These are phyloP conservation scores for Dexiosoma caninum DNA, from an alignment of 2,888 invertebrate genomes.

Conservation along the genomic window DNA sequence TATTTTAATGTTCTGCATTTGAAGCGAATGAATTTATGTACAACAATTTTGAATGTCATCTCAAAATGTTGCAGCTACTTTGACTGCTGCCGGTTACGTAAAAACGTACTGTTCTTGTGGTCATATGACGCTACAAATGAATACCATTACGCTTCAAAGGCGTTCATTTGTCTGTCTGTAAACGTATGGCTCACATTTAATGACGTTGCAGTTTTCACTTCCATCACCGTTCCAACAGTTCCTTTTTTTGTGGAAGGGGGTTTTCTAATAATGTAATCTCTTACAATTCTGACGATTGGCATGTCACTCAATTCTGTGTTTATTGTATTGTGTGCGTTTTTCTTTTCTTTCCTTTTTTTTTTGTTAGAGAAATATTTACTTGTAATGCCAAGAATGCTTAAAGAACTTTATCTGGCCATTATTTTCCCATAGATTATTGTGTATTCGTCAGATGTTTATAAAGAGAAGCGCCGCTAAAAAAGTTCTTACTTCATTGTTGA, in stretches of 20 bases:
- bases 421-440: background rate
- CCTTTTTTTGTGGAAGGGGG: slow-evolving; percentile 10
- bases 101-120: background rate
- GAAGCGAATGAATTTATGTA: background rate
- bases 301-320: slow-evolving; percentile 59
- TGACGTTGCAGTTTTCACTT: slow-evolving; percentile 57
- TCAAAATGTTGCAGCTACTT: slow-evolving; percentile 26
- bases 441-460: background rate
- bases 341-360: background rate
- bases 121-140: slow-evolving; percentile 17
- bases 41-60: slow-evolving; percentile 2
- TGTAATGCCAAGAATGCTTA: slow-evolving; percentile 50
- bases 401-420: slow-evolving; percentile 42
- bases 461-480: slow-evolving; percentile 52
- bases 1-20: background rate
- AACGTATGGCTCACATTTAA: slow-evolving; percentile 41
- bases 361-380: slow-evolving; percentile 38
- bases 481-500: slow-evolving; percentile 60
- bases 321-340: slow-evolving; percentile 27
- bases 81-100: slow-evolving; percentile 4
- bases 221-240: slow-evolving; percentile 4
- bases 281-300: slow-evolving; percentile 56
- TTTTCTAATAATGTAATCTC: slow-evolving; percentile 55
- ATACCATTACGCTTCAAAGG: slow-evolving; percentile 55
- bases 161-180: background rate